These are phyloP conservation scores for Pagetopsis macropterus DNA, from an alignment of 2,797 vertebrate genomes.

Conservation along the genomic window DNA sequence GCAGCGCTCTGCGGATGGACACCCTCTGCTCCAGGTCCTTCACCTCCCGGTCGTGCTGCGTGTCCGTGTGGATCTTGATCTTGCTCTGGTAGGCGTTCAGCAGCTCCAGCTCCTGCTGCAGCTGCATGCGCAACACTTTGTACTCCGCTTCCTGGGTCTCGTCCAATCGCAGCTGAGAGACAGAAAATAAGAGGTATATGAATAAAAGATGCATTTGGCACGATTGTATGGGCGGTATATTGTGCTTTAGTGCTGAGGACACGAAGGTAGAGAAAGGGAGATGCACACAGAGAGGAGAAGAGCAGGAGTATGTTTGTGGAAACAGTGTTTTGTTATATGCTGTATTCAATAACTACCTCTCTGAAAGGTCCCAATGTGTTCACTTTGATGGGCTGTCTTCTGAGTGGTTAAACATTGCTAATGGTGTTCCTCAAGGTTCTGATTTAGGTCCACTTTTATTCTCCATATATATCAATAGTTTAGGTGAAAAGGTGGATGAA, in stretches of 20 bases:
- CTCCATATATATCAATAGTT: too few relatives aligned
- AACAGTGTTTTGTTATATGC: background rate
- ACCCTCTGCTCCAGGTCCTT: constrained; percentile 94
- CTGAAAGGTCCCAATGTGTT: too few relatives aligned
- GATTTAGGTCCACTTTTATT: too few relatives aligned
- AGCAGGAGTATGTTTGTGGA: background rate
- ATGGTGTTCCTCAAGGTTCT: too few relatives aligned
- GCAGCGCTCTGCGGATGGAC: constrained; percentile 90
- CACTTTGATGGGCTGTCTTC: too few relatives aligned
- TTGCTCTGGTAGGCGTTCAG: constrained; percentile 96
- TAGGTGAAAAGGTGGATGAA: too few relatives aligned
- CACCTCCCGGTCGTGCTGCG: constrained; percentile 90
- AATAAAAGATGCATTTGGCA: constrained; percentile 21
- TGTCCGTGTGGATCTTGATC: constrained; percentile 95
- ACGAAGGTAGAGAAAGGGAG: constrained; percentile 8
- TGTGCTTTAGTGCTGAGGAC: constrained; percentile 9
- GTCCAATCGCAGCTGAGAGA: constrained; percentile 88
- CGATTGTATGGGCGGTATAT: background rate
- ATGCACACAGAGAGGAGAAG: constrained; percentile 32
- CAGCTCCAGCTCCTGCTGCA: constrained; percentile 93
- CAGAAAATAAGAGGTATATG: constrained; percentile 5
- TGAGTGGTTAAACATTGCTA: too few relatives aligned
- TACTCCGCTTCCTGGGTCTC: constrained; percentile 94
- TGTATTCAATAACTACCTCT: background rate
- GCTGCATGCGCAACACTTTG: constrained; percentile 91